Conservation (phyloP, 2,797 vertebrate genomes). For the Notoglanidium macrostoma region DNA sequence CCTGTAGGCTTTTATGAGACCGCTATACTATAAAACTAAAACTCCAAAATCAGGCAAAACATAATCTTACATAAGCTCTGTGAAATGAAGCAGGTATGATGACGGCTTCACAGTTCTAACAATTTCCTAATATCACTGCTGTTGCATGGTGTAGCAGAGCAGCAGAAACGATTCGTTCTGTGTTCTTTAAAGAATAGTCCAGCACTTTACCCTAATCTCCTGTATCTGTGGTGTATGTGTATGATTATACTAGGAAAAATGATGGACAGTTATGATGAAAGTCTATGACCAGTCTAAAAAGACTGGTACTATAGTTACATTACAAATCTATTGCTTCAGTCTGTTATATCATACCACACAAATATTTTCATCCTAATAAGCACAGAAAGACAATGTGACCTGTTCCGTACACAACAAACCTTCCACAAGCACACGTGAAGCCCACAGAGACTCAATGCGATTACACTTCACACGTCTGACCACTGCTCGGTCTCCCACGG, state of each 20-base stretch:
- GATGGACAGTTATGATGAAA: neutral
- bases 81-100: slow-evolving; percentile 1
- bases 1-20: slow-evolving; percentile 1
- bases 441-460: neutral
- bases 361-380: neutral
- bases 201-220: neutral
- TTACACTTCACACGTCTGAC: neutral
- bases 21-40: neutral
- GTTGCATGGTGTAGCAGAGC: neutral
- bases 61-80: neutral
- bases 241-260: neutral
- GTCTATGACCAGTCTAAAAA: neutral
- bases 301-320: neutral
- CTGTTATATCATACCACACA: neutral
- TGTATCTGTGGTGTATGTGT: neutral
- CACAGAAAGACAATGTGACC: neutral
- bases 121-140: neutral
- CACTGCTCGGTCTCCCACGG: slow-evolving; percentile 5
- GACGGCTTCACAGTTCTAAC: neutral
- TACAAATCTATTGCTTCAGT: neutral
- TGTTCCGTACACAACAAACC: neutral
- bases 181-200: neutral
- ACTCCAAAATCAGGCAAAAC: neutral
- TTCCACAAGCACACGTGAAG: neutral
- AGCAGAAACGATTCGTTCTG: neutral